These are phyloP conservation scores for Lemur catta DNA, from an alignment of 2,797 vertebrate species.

Conservation along the genomic window DNA sequence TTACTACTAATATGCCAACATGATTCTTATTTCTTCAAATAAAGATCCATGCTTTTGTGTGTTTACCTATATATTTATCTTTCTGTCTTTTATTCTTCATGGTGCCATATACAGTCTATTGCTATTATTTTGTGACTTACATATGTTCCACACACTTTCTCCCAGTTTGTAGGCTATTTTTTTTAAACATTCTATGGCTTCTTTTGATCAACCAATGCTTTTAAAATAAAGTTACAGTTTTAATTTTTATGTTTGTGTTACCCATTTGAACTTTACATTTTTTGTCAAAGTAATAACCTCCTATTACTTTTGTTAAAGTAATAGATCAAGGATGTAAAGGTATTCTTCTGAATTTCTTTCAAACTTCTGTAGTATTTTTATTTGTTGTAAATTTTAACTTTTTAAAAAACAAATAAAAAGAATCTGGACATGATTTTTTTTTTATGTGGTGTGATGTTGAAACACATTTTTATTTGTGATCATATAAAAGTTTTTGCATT, in stretches of 20 bases:
- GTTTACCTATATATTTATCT: not conserved
- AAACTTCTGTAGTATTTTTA: not conserved
- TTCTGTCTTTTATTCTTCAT: not conserved
- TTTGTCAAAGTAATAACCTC: not conserved
- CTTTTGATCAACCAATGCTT: not conserved
- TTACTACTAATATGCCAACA: not conserved
- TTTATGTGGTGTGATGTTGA: not conserved
- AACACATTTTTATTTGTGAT: not conserved
- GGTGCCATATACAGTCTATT: not conserved
- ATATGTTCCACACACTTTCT: not conserved
- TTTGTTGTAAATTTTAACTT: not conserved
- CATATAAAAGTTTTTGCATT: not conserved
- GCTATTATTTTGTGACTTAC: not conserved
- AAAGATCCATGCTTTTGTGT: not conserved
- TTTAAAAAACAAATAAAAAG: not conserved
- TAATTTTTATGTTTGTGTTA: not conserved
- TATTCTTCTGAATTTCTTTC: not conserved
- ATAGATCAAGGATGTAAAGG: not conserved
- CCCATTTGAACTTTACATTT: not conserved
- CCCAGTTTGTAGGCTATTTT: not conserved
- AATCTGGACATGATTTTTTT: not conserved
- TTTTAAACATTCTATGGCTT: not conserved
- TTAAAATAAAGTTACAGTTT: not conserved
- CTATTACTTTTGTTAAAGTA: not conserved
- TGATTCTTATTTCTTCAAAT: not conserved